phyloP scores from a whole-genome alignment of 1,140 invertebrate species.

The Atta texana region DNA sequence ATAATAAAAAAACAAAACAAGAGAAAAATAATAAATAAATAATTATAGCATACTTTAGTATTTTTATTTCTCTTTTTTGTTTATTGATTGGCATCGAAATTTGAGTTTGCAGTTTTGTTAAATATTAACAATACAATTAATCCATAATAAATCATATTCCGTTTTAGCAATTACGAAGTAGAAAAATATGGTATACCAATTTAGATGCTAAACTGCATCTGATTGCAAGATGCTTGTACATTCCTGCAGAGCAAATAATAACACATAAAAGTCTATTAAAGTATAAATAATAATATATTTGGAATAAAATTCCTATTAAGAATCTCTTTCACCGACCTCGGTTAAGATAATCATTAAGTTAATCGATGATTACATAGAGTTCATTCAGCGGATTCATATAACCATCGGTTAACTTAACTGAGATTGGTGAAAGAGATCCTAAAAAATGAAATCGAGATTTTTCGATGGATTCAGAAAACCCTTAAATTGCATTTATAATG shows the following conservation, averaged over 20 bases:
- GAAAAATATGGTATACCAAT: neutral
- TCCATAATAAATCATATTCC: neutral
- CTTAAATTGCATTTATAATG: neutral
- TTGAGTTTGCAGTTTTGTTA: neutral
- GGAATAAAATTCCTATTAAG: slow-evolving; percentile 3
- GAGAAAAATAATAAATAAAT: slow-evolving; percentile 3
- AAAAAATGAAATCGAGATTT: slow-evolving; percentile 11
- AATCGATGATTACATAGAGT: too few species aligned
- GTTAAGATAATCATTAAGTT: too few species aligned
- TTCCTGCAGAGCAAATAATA: slow-evolving; percentile 5
- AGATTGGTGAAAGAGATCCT: too few species aligned
- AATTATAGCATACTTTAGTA: slow-evolving; percentile 7
- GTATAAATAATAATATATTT: neutral
- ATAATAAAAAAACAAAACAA: neutral
- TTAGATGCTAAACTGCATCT: slow-evolving; percentile 26
- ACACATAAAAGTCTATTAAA: neutral
- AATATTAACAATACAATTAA: neutral
- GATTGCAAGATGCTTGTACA: neutral
- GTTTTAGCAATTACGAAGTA: slow-evolving; percentile 5
- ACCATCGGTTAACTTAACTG: too few species aligned
- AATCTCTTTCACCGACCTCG: too few species aligned
- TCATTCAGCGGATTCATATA: too few species aligned
- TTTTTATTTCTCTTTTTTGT: neutral
- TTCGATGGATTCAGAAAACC: neutral
- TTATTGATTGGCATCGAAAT: neutral